These are phyloP conservation scores for Hestina assimilis DNA, from an alignment of 1,140 invertebrate species.

Conservation along the genomic window DNA sequence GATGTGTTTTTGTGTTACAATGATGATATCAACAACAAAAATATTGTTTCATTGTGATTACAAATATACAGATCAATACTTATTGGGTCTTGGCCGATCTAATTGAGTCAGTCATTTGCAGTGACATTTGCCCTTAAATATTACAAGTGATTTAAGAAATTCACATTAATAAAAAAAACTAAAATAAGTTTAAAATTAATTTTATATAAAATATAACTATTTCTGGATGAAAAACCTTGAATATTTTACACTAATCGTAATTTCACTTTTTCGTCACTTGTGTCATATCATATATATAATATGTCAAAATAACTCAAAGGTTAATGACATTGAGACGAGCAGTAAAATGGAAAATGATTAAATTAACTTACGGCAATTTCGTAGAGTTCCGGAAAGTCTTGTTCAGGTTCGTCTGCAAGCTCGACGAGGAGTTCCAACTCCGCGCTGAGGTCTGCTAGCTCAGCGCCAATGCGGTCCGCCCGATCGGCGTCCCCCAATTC, in stretches of 20 bases:
- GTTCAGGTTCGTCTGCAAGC: slow-evolving; percentile 56
- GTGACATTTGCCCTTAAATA: too few species aligned
- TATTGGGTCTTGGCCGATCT: too few species aligned
- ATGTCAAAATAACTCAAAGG: slow-evolving; percentile 34
- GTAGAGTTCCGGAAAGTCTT: slow-evolving; percentile 65
- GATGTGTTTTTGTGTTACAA: too few species aligned
- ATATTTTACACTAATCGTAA: background rate
- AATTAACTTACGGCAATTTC: slow-evolving; percentile 60
- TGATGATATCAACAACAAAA: too few species aligned
- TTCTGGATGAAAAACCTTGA: too few species aligned
- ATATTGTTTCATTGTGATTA: too few species aligned
- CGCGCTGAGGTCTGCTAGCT: slow-evolving; percentile 60
- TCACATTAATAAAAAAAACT: too few species aligned
- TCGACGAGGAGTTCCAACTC: slow-evolving; percentile 63
- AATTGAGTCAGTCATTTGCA: too few species aligned
- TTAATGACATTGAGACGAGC: slow-evolving; percentile 40
- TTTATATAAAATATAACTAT: too few species aligned
- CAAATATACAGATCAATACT: too few species aligned
- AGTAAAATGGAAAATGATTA: background rate
- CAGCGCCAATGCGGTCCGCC: slow-evolving; percentile 64
- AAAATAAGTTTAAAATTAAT: too few species aligned
- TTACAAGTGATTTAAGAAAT: too few species aligned
- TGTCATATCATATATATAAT: slow-evolving; percentile 12
- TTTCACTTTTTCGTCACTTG: slow-evolving; percentile 5
- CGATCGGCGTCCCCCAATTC: slow-evolving; percentile 63